Conservation (phyloP, 30 jellyfish, hydroid and myxozoan genomes). For the Morbakka virulenta region DNA sequence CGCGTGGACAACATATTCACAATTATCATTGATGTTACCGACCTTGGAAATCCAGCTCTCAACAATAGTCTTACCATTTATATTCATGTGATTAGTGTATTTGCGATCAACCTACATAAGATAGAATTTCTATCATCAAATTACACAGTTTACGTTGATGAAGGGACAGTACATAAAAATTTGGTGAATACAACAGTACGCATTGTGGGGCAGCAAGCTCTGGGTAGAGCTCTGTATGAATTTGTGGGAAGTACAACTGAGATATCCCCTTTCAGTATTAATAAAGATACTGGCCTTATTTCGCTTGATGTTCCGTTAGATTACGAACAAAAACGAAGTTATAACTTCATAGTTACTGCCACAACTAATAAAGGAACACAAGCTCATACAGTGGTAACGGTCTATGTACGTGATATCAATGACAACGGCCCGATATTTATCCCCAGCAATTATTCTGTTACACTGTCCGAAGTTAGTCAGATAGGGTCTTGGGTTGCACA, state of each 20-base stretch:
- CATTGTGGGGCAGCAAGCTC: conserved; percentile 2
- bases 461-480: conserved; percentile 48
- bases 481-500: conserved; percentile 61
- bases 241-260: conserved; percentile 36
- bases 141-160: conserved; percentile 47
- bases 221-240: background rate
- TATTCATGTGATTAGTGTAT: conserved; percentile 47
- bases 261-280: conserved; percentile 45
- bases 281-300: conserved; percentile 44
- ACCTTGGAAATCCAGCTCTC: conserved; percentile 54
- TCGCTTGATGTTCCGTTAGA: conserved; percentile 20
- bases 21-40: conserved; percentile 50
- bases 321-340: conserved; percentile 50
- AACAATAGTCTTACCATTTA: conserved; percentile 41
- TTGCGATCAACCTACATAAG: conserved; percentile 40
- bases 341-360: conserved; percentile 72
- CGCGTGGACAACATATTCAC: conserved; percentile 37
- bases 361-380: conserved; percentile 41
- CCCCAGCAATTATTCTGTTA: conserved; percentile 28
- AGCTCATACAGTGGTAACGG: conserved; percentile 53
- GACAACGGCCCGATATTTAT: conserved; percentile 77
- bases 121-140: conserved; percentile 47
- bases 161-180: conserved; percentile 14
- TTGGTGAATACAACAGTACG: conserved; percentile 28
- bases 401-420: conserved; percentile 67